Conservation (phyloP, 2,797 vertebrate species). For the Oryzias dopingdopingensis region DNA sequence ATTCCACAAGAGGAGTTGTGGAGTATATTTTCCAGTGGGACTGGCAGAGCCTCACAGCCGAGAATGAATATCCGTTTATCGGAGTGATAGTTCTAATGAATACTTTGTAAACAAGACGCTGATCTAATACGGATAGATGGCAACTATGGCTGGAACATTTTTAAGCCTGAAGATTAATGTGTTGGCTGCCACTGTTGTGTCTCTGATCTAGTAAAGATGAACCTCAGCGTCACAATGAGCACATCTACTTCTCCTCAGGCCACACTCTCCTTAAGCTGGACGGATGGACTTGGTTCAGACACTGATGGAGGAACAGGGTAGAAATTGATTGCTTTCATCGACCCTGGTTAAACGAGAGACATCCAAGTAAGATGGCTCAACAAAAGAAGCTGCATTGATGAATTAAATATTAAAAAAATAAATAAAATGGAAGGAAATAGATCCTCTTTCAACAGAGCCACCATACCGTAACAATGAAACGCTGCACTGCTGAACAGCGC, state of each 20-base stretch:
- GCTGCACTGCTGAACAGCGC: not conserved
- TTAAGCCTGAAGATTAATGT: not conserved
- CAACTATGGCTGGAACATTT: conserved; percentile 15
- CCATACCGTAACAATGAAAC: conserved; percentile 6
- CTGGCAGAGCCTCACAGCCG: conserved; percentile 41
- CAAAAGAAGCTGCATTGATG: conserved; percentile 15
- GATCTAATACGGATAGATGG: conserved; percentile 17
- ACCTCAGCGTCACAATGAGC: conserved; percentile 10
- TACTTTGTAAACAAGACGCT: conserved; percentile 9
- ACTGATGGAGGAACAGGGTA: conserved; percentile 18
- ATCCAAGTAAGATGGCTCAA: conserved; percentile 17
- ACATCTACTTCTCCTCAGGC: conserved; percentile 21
- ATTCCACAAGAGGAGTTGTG: conserved; percentile 53
- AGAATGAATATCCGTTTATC: conserved; percentile 61
- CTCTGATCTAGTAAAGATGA: conserved; percentile 18
- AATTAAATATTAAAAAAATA: conserved; percentile 27
- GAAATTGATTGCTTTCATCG: conserved; percentile 36
- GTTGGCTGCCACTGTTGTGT: not conserved
- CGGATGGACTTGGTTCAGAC: conserved; percentile 31
- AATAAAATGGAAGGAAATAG: conserved; percentile 8
- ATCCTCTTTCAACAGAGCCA: conserved; percentile 9
- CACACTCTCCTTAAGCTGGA: conserved; percentile 22
- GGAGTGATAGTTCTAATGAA: conserved; percentile 42
- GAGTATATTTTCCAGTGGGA: conserved; percentile 47
- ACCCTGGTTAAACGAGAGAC: conserved; percentile 24